Conservation (phyloP, 2,888 invertebrate genomes). For the Hyalella azteca region DNA sequence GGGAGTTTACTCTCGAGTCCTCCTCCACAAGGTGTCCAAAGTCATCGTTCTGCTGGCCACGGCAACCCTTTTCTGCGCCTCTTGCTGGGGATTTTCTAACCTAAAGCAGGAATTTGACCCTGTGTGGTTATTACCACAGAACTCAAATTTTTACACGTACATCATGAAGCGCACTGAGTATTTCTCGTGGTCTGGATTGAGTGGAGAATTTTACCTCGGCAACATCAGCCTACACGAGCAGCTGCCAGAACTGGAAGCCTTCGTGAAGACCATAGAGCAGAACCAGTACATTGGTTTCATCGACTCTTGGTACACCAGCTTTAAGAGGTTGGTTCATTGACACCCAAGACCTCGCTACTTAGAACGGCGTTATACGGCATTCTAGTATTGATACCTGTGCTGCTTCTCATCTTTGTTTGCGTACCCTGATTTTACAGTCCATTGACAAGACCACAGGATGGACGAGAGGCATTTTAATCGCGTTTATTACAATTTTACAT, state of each 20-base stretch:
- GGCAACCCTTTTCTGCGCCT: slow-evolving; percentile 44
- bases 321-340: too few relatives aligned
- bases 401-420: too few relatives aligned
- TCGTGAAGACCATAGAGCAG: slow-evolving; percentile 41
- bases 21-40: slow-evolving; percentile 62
- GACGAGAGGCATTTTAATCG: too few relatives aligned
- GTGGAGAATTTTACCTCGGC: slow-evolving; percentile 49
- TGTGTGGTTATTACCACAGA: slow-evolving; percentile 78
- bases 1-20: slow-evolving; percentile 66
- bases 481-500: too few relatives aligned
- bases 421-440: too few relatives aligned
- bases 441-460: too few relatives aligned
- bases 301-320: slow-evolving; percentile 69
- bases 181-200: slow-evolving; percentile 71
- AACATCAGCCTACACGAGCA: slow-evolving; percentile 48
- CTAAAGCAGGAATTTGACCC: slow-evolving; percentile 81
- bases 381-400: too few relatives aligned
- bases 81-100: slow-evolving; percentile 64
- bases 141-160: slow-evolving; percentile 73
- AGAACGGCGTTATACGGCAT: too few relatives aligned
- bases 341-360: too few relatives aligned
- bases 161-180: slow-evolving; percentile 67
- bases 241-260: slow-evolving; percentile 44
- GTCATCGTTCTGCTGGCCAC: slow-evolving; percentile 65
- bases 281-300: slow-evolving; percentile 60